Percentiles rank a stretch among this genome's conserved stretches.
These are phyloP conservation scores for Phycodurus eques DNA, from an alignment of 2,113 vertebrate species.

Conservation along the genomic window DNA sequence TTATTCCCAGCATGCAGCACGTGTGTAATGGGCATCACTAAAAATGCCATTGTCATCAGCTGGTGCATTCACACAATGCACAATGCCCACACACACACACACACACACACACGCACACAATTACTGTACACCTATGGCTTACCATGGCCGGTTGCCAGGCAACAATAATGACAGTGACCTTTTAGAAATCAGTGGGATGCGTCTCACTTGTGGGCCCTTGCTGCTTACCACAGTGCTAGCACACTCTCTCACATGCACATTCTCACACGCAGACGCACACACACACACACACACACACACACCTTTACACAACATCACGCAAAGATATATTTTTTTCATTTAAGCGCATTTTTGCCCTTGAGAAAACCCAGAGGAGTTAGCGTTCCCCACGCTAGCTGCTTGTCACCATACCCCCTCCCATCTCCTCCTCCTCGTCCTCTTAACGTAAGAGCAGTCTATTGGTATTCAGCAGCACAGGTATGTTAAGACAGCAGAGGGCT, in stretches of 20 bases:
- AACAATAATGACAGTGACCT: slow-evolving; percentile 82
- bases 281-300: slow-evolving; percentile 18
- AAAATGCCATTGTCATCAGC: too few relatives aligned
- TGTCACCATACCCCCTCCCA: slow-evolving; percentile 29
- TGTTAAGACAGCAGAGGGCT: slow-evolving; percentile 64
- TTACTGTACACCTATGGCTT: slow-evolving; percentile 57
- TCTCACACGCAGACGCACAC: slow-evolving; percentile 27
- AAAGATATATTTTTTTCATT: slow-evolving; percentile 33
- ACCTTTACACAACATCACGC: slow-evolving; percentile 38
- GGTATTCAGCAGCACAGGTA: slow-evolving; percentile 75
- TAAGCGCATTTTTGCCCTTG: slow-evolving; percentile 64
- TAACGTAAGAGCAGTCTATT: slow-evolving; percentile 67
- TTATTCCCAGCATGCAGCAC: too few relatives aligned
- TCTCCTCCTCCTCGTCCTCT: slow-evolving; percentile 29
- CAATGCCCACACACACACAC: slow-evolving; percentile 12
- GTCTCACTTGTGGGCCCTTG: slow-evolving; percentile 44
- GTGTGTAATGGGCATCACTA: too few relatives aligned
- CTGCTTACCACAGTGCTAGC: not conserved
- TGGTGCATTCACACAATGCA: too few relatives aligned
- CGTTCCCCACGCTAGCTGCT: slow-evolving; percentile 12
- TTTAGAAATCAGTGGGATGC: slow-evolving; percentile 73
- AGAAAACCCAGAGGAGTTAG: slow-evolving; percentile 62
- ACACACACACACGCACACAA: slow-evolving; percentile 14
- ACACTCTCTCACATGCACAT: not conserved
- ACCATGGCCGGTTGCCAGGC: slow-evolving; percentile 73